Conservation (phyloP, 2,113 vertebrate species). For the Urocynchramus pylzowi region DNA sequence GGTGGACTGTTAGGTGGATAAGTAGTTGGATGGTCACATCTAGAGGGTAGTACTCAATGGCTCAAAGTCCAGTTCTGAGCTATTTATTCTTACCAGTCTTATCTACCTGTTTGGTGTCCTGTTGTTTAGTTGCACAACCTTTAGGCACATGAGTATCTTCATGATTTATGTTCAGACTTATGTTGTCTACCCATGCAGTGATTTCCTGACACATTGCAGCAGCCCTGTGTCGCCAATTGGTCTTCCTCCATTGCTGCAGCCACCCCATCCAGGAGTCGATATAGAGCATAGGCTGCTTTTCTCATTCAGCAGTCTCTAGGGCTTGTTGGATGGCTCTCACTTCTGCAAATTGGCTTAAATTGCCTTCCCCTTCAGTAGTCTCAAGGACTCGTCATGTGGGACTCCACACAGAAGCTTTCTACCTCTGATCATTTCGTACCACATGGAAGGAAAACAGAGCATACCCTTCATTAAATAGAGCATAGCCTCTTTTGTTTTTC, state of each 20-base stretch:
- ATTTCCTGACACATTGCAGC: background rate
- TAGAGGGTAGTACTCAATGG: background rate
- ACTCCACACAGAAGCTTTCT: background rate
- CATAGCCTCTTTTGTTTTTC: background rate
- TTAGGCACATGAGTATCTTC: background rate
- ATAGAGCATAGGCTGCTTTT: background rate
- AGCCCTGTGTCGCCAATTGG: no score
- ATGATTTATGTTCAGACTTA: background rate
- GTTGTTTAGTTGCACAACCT: background rate
- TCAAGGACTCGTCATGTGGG: background rate
- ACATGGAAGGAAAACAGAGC: no score
- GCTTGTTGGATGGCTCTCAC: background rate
- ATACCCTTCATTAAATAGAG: no score
- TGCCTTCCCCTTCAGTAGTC: background rate
- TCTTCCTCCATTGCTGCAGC: background rate
- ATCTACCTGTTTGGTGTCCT: background rate
- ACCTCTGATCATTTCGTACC: background rate
- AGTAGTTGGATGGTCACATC: background rate
- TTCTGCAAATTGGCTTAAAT: background rate
- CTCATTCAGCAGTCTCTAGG: background rate
- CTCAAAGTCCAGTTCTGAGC: background rate
- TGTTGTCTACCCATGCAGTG: background rate
- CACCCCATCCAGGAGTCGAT: rapidly evolving
- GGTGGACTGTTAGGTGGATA: background rate
- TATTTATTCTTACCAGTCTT: background rate